Conservation (phyloP, 1,140 invertebrate genomes). For the Drosophila sucinea region DNA sequence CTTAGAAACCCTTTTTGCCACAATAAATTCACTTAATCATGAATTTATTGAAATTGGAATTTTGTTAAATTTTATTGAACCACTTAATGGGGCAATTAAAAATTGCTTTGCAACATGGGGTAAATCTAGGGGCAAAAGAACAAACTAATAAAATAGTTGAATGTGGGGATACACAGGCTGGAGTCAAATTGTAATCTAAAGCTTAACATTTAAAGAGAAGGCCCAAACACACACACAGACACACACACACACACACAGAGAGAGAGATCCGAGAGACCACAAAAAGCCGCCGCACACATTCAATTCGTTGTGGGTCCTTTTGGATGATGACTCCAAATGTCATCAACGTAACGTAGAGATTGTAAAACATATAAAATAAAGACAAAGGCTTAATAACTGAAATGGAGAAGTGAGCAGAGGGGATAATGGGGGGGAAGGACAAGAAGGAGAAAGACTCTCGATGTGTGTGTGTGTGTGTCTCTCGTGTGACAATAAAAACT, state of each 20-base stretch:
- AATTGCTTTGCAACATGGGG: background rate
- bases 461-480: background rate
- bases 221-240: background rate
- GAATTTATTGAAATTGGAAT: conserved; percentile 1
- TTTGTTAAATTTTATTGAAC: conserved; percentile 15
- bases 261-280: conserved; percentile 27
- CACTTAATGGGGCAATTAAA: conserved; percentile 12
- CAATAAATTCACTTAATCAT: background rate
- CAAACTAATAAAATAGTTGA: conserved; percentile 14
- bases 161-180: background rate
- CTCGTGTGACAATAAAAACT: conserved; percentile 71
- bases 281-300: conserved; percentile 52
- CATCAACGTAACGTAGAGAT: conserved; percentile 51
- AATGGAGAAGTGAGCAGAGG: background rate
- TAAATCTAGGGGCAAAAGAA: background rate
- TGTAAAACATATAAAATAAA: conserved; percentile 69
- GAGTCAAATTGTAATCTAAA: conserved; percentile 3
- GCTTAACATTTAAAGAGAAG: conserved; percentile 9
- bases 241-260: conserved; percentile 14
- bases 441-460: background rate
- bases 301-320: conserved; percentile 36
- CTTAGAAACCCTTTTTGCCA: background rate
- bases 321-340: conserved; percentile 17
- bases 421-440: background rate
- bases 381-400: conserved; percentile 68